These are phyloP conservation scores for Blennius ocellaris DNA, from an alignment of 2,113 vertebrate species.

Conservation along the genomic window DNA sequence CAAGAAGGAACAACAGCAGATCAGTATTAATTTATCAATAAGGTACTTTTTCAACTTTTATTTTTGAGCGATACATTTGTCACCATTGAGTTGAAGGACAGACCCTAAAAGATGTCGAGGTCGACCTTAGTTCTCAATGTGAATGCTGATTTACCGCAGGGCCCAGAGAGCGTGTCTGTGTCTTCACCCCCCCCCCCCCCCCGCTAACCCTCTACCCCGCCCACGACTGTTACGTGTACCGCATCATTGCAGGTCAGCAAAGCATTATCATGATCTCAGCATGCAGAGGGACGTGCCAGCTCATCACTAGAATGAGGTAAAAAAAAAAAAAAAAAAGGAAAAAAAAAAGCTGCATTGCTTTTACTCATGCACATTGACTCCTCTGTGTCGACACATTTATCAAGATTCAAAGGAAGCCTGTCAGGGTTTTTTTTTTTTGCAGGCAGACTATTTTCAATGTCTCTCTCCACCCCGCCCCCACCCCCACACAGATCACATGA, in stretches of 20 bases:
- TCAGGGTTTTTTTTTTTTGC: conserved; percentile 33
- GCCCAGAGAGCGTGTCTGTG: neutral
- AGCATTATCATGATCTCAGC: conserved; percentile 24
- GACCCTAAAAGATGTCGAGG: neutral
- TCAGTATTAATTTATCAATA: no score
- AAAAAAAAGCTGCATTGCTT: neutral
- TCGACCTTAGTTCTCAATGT: neutral
- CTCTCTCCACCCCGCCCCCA: conserved; percentile 8
- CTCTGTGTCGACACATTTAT: conserved; percentile 16
- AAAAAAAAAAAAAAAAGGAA: no score
- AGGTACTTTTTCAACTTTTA: no score
- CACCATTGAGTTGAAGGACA: neutral
- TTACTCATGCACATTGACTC: conserved; percentile 7
- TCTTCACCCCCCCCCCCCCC: no score
- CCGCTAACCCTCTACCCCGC: no score
- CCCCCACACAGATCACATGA: conserved; percentile 70
- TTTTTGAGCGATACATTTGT: neutral
- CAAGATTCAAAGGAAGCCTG: conserved; percentile 12
- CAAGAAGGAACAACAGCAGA: no score
- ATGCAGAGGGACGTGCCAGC: conserved; percentile 6
- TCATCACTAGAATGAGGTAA: neutral
- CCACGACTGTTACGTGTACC: neutral
- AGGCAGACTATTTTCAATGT: neutral
- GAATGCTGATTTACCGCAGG: neutral
- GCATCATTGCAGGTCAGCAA: conserved; percentile 14